Base-by-base conservation (phyloP, 1,140 invertebrate genomes). In the Aphidius gifuensis region DNA sequence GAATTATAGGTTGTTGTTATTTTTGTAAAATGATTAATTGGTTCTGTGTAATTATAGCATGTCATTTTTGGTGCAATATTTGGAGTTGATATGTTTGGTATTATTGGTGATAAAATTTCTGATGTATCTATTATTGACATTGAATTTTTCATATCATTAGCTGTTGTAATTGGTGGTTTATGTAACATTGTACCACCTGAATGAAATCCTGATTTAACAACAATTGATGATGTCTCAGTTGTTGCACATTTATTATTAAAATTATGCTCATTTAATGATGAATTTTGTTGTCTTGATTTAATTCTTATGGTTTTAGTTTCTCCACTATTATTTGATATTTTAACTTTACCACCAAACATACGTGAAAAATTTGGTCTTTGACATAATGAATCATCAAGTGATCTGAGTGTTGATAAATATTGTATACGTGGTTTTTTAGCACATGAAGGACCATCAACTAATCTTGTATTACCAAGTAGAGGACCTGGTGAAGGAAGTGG, bases 341-440 rank as follows among this genome's bases (percentile, higher is more conserved):
- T 86, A 0, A 91, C 89, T 80, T 91, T 87, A 2, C 89, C 90
- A 3, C 90, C 90, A 77, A 91, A 91, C 82, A 91, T 85, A 74
- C 90, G 88, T 9, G 89, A 73, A 0, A 85, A 85, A 51, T 85
- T 84, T 0, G 76, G 73, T 40, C 79, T 71, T 0, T 78, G 78
- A 48, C 76, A 77, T n/a, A 75, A 76, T 0, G 86, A 73, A 71
- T 87, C 85, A 64, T 87, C 85, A 16, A 86, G 69, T 3, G 83
- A 82, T 46, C 84, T 73, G 32, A 85, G 68, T 9, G 81, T 80
- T 23, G 80, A 1, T 81, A 72, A 39, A 79, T 80, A 69, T 58
- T 86, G 84, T 11, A 80, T 68, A 61, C 81, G 81, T 11, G 81
- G 71, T 64, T 84, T 83, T 67, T 86, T 86, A 11, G 75, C 23